These are phyloP conservation scores for Pseudomyrmex sp. DNA, from an alignment of 1,140 invertebrate genomes.

Conservation along the genomic window DNA sequence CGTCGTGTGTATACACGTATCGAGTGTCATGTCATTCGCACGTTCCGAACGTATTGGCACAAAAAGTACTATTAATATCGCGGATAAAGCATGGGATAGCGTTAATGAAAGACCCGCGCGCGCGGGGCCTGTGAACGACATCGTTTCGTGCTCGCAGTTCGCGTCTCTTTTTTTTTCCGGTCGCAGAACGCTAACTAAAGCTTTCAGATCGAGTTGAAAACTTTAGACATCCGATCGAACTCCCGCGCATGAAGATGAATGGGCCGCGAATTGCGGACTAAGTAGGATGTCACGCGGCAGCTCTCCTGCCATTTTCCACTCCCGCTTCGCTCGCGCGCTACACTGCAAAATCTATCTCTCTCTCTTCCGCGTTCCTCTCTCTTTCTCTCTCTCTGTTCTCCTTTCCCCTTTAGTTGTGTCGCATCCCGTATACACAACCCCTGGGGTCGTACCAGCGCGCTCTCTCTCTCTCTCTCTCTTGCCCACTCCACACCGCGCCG, in stretches of 20 bases:
- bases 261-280: constrained; percentile 70
- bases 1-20: too few relatives aligned
- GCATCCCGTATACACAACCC: neutral
- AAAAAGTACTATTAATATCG: too few relatives aligned
- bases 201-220: constrained; percentile 58
- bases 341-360: constrained; percentile 39
- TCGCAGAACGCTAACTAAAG: constrained; percentile 52
- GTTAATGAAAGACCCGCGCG: constrained; percentile 34
- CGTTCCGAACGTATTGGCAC: too few relatives aligned
- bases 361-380: constrained; percentile 6
- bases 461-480: constrained; percentile 23
- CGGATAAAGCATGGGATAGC: constrained; percentile 7
- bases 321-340: constrained; percentile 23
- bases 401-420: constrained; percentile 24
- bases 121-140: constrained; percentile 36
- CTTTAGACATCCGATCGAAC: constrained; percentile 62
- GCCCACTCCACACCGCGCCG: constrained; percentile 9
- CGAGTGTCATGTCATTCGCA: too few relatives aligned
- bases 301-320: constrained; percentile 61
- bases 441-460: neutral
- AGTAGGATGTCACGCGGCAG: constrained; percentile 73
- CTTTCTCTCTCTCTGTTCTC: constrained; percentile 9
- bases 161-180: constrained; percentile 16
- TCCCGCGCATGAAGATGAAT: constrained; percentile 68
- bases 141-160: constrained; percentile 47